These are phyloP conservation scores for Dascyllus trimaculatus DNA, from an alignment of 2,113 vertebrate genomes.

Conservation along the genomic window DNA sequence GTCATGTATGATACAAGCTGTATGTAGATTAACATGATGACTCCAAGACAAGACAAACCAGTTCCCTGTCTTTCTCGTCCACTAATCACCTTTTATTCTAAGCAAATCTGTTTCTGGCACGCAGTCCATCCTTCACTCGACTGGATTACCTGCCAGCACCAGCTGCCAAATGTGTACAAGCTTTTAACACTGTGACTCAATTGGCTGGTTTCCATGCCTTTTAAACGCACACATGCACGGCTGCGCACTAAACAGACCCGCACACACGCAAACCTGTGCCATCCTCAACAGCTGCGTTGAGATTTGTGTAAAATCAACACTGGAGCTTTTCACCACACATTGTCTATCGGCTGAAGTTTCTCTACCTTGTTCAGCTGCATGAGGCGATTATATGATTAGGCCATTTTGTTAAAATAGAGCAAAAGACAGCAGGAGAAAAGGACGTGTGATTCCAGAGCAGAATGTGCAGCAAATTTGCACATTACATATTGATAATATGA, in stretches of 20 bases:
- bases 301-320: slow-evolving; percentile 49
- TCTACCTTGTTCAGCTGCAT: slow-evolving; percentile 7
- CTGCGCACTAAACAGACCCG: slow-evolving; percentile 21
- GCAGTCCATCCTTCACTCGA: slow-evolving; percentile 56
- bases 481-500: too few species aligned
- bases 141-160: slow-evolving; percentile 75
- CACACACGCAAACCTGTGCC: slow-evolving; percentile 15
- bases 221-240: slow-evolving; percentile 37
- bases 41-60: slow-evolving; percentile 23
- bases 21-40: slow-evolving; percentile 24
- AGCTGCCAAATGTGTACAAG: slow-evolving; percentile 74
- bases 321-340: slow-evolving; percentile 8
- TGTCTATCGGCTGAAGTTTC: slow-evolving; percentile 17
- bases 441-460: background rate
- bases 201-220: slow-evolving; percentile 68
- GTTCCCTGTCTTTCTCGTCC: slow-evolving; percentile 29
- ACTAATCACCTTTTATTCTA: slow-evolving; percentile 45
- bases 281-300: slow-evolving; percentile 54
- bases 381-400: slow-evolving; percentile 14
- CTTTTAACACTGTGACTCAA: slow-evolving; percentile 74
- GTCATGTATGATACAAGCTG: too few species aligned
- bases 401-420: background rate
- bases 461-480: background rate
- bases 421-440: background rate
- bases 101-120: slow-evolving; percentile 58